phyloP scores from a whole-genome alignment of 1,140 invertebrate species.

The Campoletis sonorensis region DNA sequence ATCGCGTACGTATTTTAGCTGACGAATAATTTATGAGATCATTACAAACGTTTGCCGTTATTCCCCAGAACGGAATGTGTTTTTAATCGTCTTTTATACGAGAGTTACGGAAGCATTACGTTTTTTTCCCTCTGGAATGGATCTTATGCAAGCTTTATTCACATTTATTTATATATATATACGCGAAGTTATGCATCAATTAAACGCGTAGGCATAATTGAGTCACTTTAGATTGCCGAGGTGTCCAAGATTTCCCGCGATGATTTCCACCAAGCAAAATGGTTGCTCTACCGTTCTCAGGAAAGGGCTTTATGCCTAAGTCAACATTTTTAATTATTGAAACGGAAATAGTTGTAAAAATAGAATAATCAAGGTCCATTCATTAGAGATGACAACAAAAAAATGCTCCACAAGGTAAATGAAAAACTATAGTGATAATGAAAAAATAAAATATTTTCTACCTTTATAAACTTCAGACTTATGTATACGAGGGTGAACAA shows the following conservation, averaged over 20 bases:
- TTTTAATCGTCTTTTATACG: not conserved
- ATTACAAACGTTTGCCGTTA: slow-evolving; percentile 7
- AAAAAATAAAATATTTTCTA: not conserved
- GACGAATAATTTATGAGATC: not conserved
- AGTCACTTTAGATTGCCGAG: not conserved
- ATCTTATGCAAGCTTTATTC: not conserved
- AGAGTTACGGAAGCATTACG: not conserved
- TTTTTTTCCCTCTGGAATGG: not conserved
- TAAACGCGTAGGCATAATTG: not conserved
- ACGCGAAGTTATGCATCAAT: slow-evolving; percentile 6
- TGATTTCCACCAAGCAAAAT: slow-evolving; percentile 4
- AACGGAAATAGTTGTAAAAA: not conserved
- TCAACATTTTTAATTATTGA: not conserved
- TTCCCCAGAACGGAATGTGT: not conserved
- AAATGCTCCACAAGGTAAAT: not conserved
- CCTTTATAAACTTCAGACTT: not conserved
- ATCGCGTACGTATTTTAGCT: not conserved
- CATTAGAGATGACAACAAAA: not conserved
- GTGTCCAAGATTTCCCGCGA: slow-evolving; percentile 19
- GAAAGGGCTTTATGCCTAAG: not conserved
- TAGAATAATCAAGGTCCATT: not conserved
- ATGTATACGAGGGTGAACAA: not conserved
- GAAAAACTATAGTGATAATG: no score
- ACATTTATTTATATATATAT: not conserved
- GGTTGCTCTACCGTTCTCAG: not conserved